Evolutionary conservation across 2,113 vertebrate species (phyloP).

Genomic region (Trogon surrucura): DNA sequence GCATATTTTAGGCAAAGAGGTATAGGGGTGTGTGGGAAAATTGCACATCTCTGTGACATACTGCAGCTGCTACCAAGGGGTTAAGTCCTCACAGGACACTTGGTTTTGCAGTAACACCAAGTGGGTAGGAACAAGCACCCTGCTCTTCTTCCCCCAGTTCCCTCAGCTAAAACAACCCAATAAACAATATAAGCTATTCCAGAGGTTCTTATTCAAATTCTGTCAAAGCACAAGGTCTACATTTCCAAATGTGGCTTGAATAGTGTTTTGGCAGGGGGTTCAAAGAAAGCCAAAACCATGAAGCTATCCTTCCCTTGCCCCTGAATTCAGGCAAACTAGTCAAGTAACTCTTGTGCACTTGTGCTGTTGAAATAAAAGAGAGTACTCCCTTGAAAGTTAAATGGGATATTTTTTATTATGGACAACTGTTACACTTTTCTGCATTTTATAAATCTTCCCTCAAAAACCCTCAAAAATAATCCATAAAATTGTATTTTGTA

Average conservation of each 20-base stretch:
- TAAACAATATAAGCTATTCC: background rate
- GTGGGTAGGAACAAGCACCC: background rate
- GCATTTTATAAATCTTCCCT: background rate
- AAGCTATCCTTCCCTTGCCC: background rate
- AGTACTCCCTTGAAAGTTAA: background rate
- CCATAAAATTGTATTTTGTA: background rate
- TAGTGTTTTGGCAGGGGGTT: background rate
- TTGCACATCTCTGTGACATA: background rate
- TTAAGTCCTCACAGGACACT: background rate
- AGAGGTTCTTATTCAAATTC: background rate
- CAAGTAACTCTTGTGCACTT: background rate
- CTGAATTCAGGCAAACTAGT: background rate
- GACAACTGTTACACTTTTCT: background rate
- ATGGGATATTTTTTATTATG: background rate
- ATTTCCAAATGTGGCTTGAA: background rate
- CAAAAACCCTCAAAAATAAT: background rate
- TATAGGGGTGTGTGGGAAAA: background rate
- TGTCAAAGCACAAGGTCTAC: background rate
- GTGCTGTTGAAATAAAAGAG: background rate
- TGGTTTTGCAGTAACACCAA: background rate
- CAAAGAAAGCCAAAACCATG: background rate
- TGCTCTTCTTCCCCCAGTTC: rapidly evolving
- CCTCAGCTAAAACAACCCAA: background rate
- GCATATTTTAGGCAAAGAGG: background rate
- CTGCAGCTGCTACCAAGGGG: background rate